Base-by-base conservation (phyloP, 1,140 invertebrate genomes). In the Ericerus pela region DNA sequence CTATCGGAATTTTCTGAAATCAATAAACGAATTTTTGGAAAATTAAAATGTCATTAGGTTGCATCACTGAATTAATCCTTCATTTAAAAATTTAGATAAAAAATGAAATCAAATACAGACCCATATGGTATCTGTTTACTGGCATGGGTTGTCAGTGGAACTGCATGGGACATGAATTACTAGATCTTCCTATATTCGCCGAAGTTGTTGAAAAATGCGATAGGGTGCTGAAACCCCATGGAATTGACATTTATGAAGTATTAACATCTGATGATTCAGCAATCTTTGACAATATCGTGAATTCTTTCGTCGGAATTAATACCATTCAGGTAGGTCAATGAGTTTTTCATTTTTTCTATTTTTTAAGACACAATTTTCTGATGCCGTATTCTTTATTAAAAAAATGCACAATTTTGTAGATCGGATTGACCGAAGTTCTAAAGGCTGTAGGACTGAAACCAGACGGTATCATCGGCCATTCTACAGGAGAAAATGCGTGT, bases 251-350 rank as follows among this genome's bases (percentile, higher is more conserved):
- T 2, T 68, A 75, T 18, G 66, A 79, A 29, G 71, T 85, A 51
- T 61, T 87, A 6, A 74, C 74, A 22, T 76, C 72, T 29, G 70
- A 70, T 1, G 72, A 79, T 57, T 72, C 75, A 10, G 67, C 67
- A n/a, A 74, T 72, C 0, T 75, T 78, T 61, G 73, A 80, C 18
- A 73, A 78, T 59, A 77, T 78, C n/a, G 58, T 81, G 5, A 71
- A 82, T 61, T 76, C 78, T 2, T 84, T 88, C 65, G 74, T 87
- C 37, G 76, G 76, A 28, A 86, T 85, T 61, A 77, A 81, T 51
- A 85, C 90, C n/a, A 80, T 96, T 55, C 86, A 88, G 72, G 82
- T 84, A 67, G 20, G 14, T 2, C 36, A 54, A n/a, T 16, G n/a
- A 6, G 22, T 41, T 14, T 47, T 4, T 41, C 22, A 41, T n/a